Evolutionary conservation across 2,888 invertebrate genomes (phyloP), one percentile per base, ranked within the genome.

Genomic region (Drosophila acutilabella): DNA sequence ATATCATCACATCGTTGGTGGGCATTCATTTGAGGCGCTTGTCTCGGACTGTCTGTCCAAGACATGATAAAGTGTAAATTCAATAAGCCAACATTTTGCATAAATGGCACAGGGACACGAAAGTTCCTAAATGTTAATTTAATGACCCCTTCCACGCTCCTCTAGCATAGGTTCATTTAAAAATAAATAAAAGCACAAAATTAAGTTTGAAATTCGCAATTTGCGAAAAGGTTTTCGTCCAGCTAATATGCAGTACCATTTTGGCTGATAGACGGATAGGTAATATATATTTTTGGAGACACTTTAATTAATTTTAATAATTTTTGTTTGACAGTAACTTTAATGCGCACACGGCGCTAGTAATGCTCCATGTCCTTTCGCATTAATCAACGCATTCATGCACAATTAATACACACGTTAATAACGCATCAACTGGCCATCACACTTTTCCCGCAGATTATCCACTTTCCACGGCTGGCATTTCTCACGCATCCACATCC

Each of bases 321-420:
- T 8, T 30, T 26, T 30, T 30, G 18, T 64, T 58, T 61, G 65
- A 56, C 62, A 50, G 18, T 18, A 33, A 50, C 64, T 64, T 71
- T 64, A 75, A 71, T 51, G 47, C 42, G 56, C 26, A 16, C 13
- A 33, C 33, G 13, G 30, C 30, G 30, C 30, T 30, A 30, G 26
- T 5, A 11, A 10, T 36, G 3, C 48, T n/a, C 23, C n/a, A 47
- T 33, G 38, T 52, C 38, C 56, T 54, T 57, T 36, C 42, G 60
- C 66, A 78, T 86, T 82, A 80, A 88, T 78, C 78, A 74, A 71
- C 67, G 66, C 74, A 74, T 45, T 80, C 80, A 80, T 78, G 86
- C 76, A 78, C 71, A 75, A 78, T 80, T 82, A 84, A 84, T 88
- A 71, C 69, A 71, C 68, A 75, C 88, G 71, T 86, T 85, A 84